A percentile compares a stretch with the other conserved stretches of the same genome.
These are phyloP conservation scores for Bagarius yarrelli DNA, from an alignment of 2,113 vertebrate species.

Conservation along the genomic window DNA sequence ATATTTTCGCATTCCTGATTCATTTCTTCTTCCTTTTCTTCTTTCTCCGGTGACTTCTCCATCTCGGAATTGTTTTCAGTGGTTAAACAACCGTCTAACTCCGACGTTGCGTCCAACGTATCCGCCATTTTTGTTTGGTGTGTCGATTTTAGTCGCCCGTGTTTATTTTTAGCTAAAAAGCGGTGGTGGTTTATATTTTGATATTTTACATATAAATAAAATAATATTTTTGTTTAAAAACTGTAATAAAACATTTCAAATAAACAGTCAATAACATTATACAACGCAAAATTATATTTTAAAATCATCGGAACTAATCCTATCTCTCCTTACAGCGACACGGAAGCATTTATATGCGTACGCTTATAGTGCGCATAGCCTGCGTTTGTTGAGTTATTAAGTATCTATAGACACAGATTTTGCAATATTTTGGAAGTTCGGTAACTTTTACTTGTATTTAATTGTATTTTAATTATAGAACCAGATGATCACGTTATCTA, in stretches of 20 bases:
- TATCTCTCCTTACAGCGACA: background rate
- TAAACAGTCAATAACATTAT: background rate
- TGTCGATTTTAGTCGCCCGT: conserved; percentile 46
- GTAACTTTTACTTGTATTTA: background rate
- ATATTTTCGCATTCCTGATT: background rate
- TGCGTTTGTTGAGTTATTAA: background rate
- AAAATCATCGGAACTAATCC: conserved; percentile 26
- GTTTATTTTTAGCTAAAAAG: background rate
- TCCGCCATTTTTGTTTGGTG: conserved; percentile 67
- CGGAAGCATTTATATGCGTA: conserved; percentile 25
- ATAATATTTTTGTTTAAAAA: no score
- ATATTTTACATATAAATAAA: background rate
- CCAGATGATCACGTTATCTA: background rate
- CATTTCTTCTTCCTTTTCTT: rapidly evolving
- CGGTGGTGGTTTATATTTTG: no score
- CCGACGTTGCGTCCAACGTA: conserved; percentile 18
- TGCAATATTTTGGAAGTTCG: background rate
- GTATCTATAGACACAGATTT: background rate
- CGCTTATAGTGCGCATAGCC: background rate
- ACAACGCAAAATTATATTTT: background rate
- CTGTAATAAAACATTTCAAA: no score
- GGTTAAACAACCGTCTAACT: conserved; percentile 15
- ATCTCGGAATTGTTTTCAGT: conserved; percentile 37
- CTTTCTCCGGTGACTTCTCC: conserved; percentile 9
- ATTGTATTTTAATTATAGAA: background rate